Conservation (phyloP, 2,888 invertebrate genomes). For the Aspidiotus destructor region DNA sequence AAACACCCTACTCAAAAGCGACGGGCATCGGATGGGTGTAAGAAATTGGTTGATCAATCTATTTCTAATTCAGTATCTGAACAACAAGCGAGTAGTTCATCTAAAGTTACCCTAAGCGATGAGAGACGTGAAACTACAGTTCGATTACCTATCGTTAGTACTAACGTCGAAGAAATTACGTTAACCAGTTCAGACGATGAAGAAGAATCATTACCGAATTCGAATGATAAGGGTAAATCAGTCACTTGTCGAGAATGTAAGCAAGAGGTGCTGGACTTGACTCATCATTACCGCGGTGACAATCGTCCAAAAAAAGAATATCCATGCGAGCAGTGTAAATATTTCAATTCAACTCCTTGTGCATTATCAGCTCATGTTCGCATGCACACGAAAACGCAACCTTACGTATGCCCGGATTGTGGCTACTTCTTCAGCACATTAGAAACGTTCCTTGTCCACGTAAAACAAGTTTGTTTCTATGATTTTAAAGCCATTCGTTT, state of each 20-base stretch:
- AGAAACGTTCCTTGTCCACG: slow-evolving; percentile 30
- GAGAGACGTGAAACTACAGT: not conserved
- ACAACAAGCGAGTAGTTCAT: not conserved
- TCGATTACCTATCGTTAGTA: not conserved
- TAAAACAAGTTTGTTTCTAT: slow-evolving; percentile 35
- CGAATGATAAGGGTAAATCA: not conserved
- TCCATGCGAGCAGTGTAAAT: slow-evolving; percentile 25
- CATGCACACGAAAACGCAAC: slow-evolving; percentile 34
- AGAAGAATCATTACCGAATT: not conserved
- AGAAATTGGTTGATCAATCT: not conserved
- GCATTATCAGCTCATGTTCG: slow-evolving; percentile 35
- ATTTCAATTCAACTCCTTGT: slow-evolving; percentile 20
- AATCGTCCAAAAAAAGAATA: slow-evolving; percentile 14
- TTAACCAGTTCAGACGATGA: slow-evolving; percentile 21
- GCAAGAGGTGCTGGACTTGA: slow-evolving; percentile 7
- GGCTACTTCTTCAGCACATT: slow-evolving; percentile 32
- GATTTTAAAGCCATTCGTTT: slow-evolving; percentile 33
- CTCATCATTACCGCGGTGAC: slow-evolving; percentile 13
- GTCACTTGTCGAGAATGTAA: slow-evolving; percentile 16
- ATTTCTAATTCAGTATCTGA: not conserved
- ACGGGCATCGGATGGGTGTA: not conserved
- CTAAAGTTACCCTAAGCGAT: not conserved
- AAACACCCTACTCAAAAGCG: not conserved
- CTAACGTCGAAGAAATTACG: slow-evolving; percentile 11
- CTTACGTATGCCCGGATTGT: slow-evolving; percentile 36